Percentiles rank a stretch among this genome's conserved stretches.
These are phyloP conservation scores for Megalopta genalis DNA, from an alignment of 1,140 invertebrate species.

Conservation along the genomic window DNA sequence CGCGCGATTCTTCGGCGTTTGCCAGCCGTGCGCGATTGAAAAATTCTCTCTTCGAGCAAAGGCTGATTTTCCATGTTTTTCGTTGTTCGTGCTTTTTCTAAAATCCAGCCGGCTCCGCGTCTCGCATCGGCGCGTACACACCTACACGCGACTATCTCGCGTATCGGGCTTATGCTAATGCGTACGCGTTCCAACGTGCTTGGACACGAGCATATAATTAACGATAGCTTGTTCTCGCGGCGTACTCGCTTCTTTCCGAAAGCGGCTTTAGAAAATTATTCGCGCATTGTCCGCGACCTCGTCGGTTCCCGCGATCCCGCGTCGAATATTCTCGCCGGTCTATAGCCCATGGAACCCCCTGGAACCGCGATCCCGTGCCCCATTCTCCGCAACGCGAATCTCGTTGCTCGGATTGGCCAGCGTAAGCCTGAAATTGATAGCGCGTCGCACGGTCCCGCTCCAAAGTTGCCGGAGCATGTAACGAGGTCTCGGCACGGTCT, in stretches of 20 bases:
- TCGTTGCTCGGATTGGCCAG: not conserved
- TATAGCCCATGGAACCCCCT: not conserved
- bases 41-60: not conserved
- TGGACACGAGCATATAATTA: constrained; percentile 41
- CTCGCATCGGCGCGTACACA: constrained; percentile 16
- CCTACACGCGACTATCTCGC: constrained; percentile 34
- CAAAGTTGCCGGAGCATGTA: constrained; percentile 9
- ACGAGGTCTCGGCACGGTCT: not conserved
- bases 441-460: constrained; percentile 20
- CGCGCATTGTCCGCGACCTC: constrained; percentile 27
- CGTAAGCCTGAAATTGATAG: constrained; percentile 5
- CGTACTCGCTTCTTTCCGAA: constrained; percentile 5
- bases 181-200: constrained; percentile 47
- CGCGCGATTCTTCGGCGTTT: too few relatives aligned
- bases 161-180: constrained; percentile 66
- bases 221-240: constrained; percentile 44
- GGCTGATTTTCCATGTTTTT: not conserved
- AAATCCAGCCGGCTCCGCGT: not conserved
- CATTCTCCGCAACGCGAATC: not conserved
- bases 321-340: not conserved
- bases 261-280: constrained; percentile 27
- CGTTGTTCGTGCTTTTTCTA: too few relatives aligned
- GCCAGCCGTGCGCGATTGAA: too few relatives aligned
- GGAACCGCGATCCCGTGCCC: too few relatives aligned
- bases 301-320: constrained; percentile 16